Base-by-base conservation (phyloP, 2,797 vertebrate species). In the Chrysocyon brachyurus region DNA sequence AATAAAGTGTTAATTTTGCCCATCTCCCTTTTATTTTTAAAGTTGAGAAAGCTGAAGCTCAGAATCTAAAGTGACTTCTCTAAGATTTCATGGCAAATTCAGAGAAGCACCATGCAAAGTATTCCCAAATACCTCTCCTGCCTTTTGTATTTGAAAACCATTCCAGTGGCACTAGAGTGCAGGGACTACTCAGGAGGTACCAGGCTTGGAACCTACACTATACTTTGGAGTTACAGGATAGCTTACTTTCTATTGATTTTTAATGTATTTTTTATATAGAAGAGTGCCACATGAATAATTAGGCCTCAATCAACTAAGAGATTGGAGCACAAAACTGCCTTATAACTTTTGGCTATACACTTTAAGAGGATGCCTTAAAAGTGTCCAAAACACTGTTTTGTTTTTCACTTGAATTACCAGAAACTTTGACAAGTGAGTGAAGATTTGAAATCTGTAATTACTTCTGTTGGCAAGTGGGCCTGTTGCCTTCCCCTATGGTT, bases 51-150 rank as follows among this genome's bases (percentile, higher is more conserved):
- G 22, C 6, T 15, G 26, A 96, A 86, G 15, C n/a, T 31, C 33
- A 79, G 46, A 94, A 57, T 97, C 14, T 94, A 79, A 77, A 88
- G 64, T 77, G 57, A 84, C 46, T 85, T 86, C 54, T 12, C 26
- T 57, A 83, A 56, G 36, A 94, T 88, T 96, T 97, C 59, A 72
- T 72, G 56, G 33, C 26, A 86, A 88, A 92, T 73, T 81, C 49
- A 91, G 63, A 84, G 77, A 91, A 77, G 49, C 22, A 14, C 24
- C 2, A 21, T 40, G 68, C 16, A 81, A 64, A 94, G 1, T 56
- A 79, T 73, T 95, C 97, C 14, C 2, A 56, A 68, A 61, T 31
- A 28, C 12, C 40, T 91, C 15, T 17, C 11, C 46, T 78, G 52
- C 1, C 2, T 89, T 91, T 86, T 84, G 10, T 78, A 66, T 63